phyloP scores from a whole-genome alignment of 35 echinoderm and acorn worm genomes.

The Heliocidaris tuberculata region DNA sequence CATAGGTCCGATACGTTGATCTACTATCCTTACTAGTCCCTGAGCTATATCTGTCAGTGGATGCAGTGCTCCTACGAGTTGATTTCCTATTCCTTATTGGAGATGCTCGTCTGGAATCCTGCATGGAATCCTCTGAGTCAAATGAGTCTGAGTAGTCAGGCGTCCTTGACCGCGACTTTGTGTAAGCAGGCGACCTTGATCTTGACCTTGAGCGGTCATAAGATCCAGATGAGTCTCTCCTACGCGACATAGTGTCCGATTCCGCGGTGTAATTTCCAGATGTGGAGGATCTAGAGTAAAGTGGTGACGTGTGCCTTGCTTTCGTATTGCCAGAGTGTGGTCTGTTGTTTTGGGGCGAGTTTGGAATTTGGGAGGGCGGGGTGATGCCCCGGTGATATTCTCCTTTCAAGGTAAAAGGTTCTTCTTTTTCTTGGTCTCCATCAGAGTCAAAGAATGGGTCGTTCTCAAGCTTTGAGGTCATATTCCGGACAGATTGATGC shows the following conservation, averaged over 20 bases:
- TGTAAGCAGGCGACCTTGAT: slow-evolving; percentile 39
- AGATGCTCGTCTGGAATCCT: slow-evolving; percentile 71
- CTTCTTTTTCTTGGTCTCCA: slow-evolving; percentile 44
- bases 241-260: slow-evolving; percentile 52
- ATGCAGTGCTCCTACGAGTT: neutral
- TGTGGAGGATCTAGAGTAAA: slow-evolving; percentile 31
- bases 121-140: slow-evolving; percentile 84
- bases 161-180: slow-evolving; percentile 40
- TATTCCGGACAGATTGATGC: neutral
- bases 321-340: neutral
- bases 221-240: neutral
- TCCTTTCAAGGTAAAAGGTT: slow-evolving; percentile 54
- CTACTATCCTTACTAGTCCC: slow-evolving; percentile 58
- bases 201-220: slow-evolving; percentile 35
- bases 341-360: neutral
- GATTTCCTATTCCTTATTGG: slow-evolving; percentile 45
- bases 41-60: slow-evolving; percentile 28
- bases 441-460: slow-evolving; percentile 63
- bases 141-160: slow-evolving; percentile 86
- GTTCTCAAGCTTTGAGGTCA: neutral
- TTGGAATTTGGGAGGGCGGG: neutral
- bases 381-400: slow-evolving; percentile 50
- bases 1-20: slow-evolving; percentile 47
- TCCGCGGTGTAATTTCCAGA: slow-evolving; percentile 58
- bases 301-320: neutral